Conservation (phyloP, 2,797 vertebrate genomes). For the Fistularia commersonii region DNA sequence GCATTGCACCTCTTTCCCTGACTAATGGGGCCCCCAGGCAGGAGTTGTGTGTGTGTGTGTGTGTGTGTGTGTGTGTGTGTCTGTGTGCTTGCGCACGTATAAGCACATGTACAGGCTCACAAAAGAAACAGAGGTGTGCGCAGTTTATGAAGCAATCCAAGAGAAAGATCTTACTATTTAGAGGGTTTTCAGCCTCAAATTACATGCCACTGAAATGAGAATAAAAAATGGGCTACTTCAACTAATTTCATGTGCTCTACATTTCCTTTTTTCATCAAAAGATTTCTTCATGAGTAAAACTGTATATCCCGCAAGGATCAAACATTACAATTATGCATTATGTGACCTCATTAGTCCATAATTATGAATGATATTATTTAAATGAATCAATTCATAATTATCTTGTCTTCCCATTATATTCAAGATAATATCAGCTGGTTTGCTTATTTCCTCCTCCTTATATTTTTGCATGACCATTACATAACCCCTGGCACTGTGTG, state of each 20-base stretch:
- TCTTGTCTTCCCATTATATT: constrained; percentile 25
- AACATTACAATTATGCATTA: constrained; percentile 32
- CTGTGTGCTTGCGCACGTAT: too few relatives aligned
- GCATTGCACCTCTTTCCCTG: constrained; percentile 71
- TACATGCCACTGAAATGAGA: neutral
- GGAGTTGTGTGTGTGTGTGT: constrained; percentile 26
- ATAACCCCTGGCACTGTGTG: constrained; percentile 24
- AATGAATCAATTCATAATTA: constrained; percentile 19
- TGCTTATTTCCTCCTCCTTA: constrained; percentile 38
- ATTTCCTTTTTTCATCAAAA: too few relatives aligned
- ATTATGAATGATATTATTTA: constrained; percentile 32
- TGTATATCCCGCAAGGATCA: constrained; percentile 23
- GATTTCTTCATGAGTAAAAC: constrained; percentile 18
- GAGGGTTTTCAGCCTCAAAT: neutral
- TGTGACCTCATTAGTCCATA: constrained; percentile 35
- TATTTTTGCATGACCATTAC: constrained; percentile 31
- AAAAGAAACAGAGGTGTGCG: constrained; percentile 5
- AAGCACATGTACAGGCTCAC: neutral
- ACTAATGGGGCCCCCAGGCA: constrained; percentile 79
- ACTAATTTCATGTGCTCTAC: constrained; percentile 14
- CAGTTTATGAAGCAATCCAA: constrained; percentile 32
- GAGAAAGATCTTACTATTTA: constrained; percentile 17
- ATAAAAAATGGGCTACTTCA: constrained; percentile 20
- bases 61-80: constrained; percentile 7
- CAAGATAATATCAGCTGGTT: constrained; percentile 28